Percentiles rank a stretch among this genome's conserved stretches.
Evolutionary conservation across 2,113 vertebrate species (phyloP).

Genomic region (Uropsilus gracilis): DNA sequence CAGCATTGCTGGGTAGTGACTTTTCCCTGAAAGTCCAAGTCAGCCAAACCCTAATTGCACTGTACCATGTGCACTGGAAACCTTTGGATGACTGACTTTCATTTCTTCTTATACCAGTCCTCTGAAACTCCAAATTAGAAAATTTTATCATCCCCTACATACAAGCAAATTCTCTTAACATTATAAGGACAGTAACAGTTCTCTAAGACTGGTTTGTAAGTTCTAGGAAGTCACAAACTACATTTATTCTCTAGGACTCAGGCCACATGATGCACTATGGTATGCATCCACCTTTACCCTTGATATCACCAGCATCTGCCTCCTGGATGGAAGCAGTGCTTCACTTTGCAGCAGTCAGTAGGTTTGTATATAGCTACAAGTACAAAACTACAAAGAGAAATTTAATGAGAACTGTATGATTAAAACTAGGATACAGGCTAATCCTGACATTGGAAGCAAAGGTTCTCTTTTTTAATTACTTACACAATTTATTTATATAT

Average conservation of each 20-base stretch:
- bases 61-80: neutral
- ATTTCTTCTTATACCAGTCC: conserved; percentile 45
- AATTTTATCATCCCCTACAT: conserved; percentile 16
- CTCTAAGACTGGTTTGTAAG: neutral
- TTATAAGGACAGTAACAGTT: neutral
- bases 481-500: no score
- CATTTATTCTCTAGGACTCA: neutral
- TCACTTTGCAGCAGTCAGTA: neutral
- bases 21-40: conserved; percentile 41
- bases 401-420: neutral
- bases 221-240: neutral
- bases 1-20: conserved; percentile 38
- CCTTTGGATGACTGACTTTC: neutral
- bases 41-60: conserved; percentile 50
- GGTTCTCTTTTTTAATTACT: no score
- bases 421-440: neutral
- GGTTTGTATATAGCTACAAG: neutral
- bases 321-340: neutral
- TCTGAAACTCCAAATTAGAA: conserved; percentile 33
- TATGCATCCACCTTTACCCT: neutral
- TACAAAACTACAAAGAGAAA: neutral
- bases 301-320: neutral
- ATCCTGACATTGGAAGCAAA: neutral
- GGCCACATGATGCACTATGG: neutral
- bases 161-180: neutral